These are phyloP conservation scores for Mycteria americana DNA, from an alignment of 2,797 vertebrate genomes.

Conservation along the genomic window DNA sequence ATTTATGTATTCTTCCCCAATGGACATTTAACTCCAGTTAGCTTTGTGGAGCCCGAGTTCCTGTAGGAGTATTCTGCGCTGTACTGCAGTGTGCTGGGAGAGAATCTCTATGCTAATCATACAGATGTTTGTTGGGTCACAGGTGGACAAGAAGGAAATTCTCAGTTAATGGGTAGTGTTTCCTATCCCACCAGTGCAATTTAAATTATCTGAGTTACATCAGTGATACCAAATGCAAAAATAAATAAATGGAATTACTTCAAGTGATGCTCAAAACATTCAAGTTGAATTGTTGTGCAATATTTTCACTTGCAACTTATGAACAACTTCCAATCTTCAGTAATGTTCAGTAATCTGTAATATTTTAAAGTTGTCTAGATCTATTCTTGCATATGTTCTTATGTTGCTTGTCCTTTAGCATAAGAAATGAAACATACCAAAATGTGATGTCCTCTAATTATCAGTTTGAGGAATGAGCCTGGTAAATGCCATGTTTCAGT, in stretches of 20 bases:
- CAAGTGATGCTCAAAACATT: neutral
- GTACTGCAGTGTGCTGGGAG: neutral
- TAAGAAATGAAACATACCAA: neutral
- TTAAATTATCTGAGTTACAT: neutral
- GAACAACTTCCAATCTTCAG: neutral
- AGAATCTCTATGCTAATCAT: neutral
- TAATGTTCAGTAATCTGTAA: neutral
- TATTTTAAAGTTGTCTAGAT: neutral
- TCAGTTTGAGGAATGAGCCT: neutral
- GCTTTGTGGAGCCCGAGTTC: neutral
- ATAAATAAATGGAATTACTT: neutral
- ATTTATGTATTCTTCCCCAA: neutral
- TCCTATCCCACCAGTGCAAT: neutral
- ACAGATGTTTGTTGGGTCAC: neutral
- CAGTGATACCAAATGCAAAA: neutral
- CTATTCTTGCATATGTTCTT: neutral
- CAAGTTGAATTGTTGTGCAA: neutral
- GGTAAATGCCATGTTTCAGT: neutral
- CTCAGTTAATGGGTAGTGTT: neutral
- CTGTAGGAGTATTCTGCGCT: accelerated
- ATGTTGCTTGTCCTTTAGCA: neutral
- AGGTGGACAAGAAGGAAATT: neutral
- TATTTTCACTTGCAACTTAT: neutral
- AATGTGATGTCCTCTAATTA: neutral
- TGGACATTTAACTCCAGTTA: neutral